A percentile compares a stretch with the other conserved stretches of the same genome.
phyloP scores from a whole-genome alignment of 2,113 vertebrate species.

The Crotophaga sulcirostris region DNA sequence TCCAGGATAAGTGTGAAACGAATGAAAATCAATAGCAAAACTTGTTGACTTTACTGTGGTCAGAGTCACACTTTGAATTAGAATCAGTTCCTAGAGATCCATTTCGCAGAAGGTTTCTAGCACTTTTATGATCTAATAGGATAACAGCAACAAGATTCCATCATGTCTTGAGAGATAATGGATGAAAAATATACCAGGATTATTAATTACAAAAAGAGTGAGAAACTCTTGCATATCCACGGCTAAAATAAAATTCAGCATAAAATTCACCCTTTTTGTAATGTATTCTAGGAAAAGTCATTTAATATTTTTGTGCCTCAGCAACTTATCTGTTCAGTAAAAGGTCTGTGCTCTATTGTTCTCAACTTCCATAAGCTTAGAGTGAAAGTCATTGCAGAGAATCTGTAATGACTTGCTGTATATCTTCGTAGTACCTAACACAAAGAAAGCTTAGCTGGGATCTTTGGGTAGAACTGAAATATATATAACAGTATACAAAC shows the following conservation, averaged over 20 bases:
- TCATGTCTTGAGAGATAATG: neutral
- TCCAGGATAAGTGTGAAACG: neutral
- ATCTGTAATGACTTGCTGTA: neutral
- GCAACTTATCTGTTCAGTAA: neutral
- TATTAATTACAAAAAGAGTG: neutral
- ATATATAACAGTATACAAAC: neutral
- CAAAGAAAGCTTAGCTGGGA: neutral
- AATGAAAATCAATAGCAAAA: neutral
- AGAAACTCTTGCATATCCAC: neutral
- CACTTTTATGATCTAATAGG: neutral
- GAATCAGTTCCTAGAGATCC: neutral
- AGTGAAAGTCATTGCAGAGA: neutral
- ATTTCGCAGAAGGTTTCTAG: neutral
- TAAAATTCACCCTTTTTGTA: neutral
- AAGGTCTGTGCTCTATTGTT: neutral
- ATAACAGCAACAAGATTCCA: neutral
- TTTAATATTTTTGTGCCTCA: neutral
- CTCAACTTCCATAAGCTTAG: neutral
- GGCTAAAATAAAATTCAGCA: neutral
- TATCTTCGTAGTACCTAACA: neutral
- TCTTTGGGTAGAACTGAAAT: neutral
- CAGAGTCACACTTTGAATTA: neutral
- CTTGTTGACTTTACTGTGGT: neutral
- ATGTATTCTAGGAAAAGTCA: neutral
- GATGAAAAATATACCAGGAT: neutral